Evolutionary conservation across 2,888 invertebrate genomes (phyloP).

Genomic region (Gonocerus acuteangulatus): DNA sequence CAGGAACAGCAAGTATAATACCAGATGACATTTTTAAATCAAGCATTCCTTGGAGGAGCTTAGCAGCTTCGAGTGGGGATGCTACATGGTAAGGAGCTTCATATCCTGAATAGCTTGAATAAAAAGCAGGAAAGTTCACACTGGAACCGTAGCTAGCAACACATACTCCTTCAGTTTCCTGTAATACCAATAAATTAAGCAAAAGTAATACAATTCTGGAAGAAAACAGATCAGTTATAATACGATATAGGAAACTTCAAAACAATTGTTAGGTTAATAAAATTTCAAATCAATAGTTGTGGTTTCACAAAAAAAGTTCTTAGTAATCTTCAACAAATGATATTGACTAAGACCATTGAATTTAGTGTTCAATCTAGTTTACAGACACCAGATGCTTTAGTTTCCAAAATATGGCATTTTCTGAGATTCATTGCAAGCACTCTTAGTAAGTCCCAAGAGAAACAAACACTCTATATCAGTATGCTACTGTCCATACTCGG

Average conservation of each 20-base stretch:
- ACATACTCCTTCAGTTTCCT: conserved; percentile 93
- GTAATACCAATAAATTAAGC: conserved; percentile 35
- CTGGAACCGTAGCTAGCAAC: conserved; percentile 66
- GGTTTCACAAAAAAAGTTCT: no score
- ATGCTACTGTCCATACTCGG: no score
- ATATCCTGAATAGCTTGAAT: conserved; percentile 66
- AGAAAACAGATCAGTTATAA: conserved; percentile 1
- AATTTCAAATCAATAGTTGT: no score
- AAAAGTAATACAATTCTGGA: conserved; percentile 13
- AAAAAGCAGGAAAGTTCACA: conserved; percentile 87
- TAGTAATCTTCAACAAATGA: no score
- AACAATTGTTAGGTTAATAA: neutral
- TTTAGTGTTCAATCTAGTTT: no score
- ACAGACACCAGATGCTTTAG: no score
- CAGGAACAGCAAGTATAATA: conserved; percentile 81
- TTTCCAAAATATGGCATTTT: no score
- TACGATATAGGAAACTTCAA: neutral
- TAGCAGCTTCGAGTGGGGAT: conserved; percentile 61
- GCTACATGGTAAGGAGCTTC: conserved; percentile 62
- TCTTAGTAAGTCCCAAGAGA: no score
- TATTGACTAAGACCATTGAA: no score
- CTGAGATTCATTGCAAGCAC: no score
- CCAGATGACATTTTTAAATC: conserved; percentile 58
- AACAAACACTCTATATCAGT: no score
- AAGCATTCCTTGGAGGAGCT: conserved; percentile 53